Evolutionary conservation across 2,113 vertebrate species (phyloP).

Genomic region (Nibea coibor): DNA sequence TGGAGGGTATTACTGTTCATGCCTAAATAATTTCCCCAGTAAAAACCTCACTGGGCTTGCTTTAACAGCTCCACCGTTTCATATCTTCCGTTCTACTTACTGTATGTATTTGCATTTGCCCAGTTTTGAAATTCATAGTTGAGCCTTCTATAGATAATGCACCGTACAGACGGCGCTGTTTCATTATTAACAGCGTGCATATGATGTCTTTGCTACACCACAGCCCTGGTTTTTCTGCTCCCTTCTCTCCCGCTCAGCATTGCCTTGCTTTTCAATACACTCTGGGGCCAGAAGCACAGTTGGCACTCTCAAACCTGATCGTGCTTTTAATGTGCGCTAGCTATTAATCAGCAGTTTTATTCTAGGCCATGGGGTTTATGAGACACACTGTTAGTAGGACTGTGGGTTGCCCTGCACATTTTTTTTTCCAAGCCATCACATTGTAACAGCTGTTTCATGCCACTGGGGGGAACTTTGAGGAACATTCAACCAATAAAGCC

Average conservation of each 20-base stretch:
- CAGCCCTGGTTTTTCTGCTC: background rate
- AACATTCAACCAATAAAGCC: conserved; percentile 51
- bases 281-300: conserved; percentile 56
- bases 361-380: conserved; percentile 70
- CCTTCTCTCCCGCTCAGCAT: conserved; percentile 10
- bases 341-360: conserved; percentile 81
- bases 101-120: conserved; percentile 49
- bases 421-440: conserved; percentile 12
- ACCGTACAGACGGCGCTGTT: background rate
- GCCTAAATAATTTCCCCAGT: conserved; percentile 74
- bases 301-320: conserved; percentile 67
- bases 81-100: conserved; percentile 39
- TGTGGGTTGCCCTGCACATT: conserved; percentile 39
- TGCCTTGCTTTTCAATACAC: conserved; percentile 44
- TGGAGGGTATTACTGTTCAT: conserved; percentile 73
- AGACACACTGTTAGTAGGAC: conserved; percentile 67
- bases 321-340: conserved; percentile 76
- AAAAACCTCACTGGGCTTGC: conserved; percentile 53
- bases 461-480: conserved; percentile 32
- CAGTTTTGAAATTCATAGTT: conserved; percentile 33
- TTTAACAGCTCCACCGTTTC: conserved; percentile 50
- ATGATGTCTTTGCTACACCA: conserved; percentile 1
- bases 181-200: conserved; percentile 39
- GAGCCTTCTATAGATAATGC: conserved; percentile 29
- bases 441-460: conserved; percentile 59